Evolutionary conservation across 2,888 invertebrate species (phyloP), one percentile per base, ranked within the genome.

Genomic region (Hypena proboscidalis): DNA sequence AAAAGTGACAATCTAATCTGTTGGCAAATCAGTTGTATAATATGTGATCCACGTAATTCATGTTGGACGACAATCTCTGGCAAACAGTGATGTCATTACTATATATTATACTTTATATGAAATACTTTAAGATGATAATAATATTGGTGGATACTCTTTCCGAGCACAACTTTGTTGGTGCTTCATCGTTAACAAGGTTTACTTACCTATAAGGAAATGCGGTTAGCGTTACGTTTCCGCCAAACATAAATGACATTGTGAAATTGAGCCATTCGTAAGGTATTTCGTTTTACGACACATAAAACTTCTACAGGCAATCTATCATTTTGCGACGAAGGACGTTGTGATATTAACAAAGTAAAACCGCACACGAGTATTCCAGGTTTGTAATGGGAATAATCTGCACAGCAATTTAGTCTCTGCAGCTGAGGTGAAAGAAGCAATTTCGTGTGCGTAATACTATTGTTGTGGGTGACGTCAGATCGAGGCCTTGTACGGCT

Each of bases 401-500:
- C 26, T 42, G 51, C 46, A 64, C 31, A 30, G 64, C 22, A 77
- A 54, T 64, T 57, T 75, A 47, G 30, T 38, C 67, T 54, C 44
- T 71, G 42, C 39, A 42, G 20, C 46, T 51, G 67, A 38, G 57
- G 49, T 46, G 58, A 68, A 70, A 69, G 68, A 80, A 55, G 42
- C 44, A 26, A 54, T 50, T 41, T 59, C 11, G 49, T 55, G 65
- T 57, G 53, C 70, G 77, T 66, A 66, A 65, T 54, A 42, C 43
- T 51, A 62, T 76, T 76, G 77, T 61, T 66, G 73, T 50, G 58
- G 50, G 66, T 85, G 84, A 85, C 82, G 83, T 81, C 76, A 81
- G 56, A 59, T 50, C 19, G 66, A 80, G 90, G 80, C 90, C 90
- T 90, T 90, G 88, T 76, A 85, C 84, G 86, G 83, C 79, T 73